A percentile compares a stretch with the other conserved stretches of the same genome.
Conservation (phyloP, 2,888 invertebrate species). For the Mayetiola destructor region DNA sequence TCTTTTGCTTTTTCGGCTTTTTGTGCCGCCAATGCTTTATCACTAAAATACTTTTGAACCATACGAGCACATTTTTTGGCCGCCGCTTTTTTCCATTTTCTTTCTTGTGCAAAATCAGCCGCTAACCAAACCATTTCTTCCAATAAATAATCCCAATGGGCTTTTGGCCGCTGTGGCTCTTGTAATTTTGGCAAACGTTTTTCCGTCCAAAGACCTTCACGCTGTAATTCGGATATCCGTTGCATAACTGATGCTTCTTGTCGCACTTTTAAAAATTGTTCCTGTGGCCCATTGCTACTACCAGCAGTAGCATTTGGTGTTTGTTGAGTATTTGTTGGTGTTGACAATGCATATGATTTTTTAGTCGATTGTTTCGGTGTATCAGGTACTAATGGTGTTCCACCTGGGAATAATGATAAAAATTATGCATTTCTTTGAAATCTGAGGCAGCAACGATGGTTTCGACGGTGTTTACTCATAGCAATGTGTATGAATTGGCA, state of each 20-base stretch:
- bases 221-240: slow-evolving; percentile 78
- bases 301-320: slow-evolving; percentile 16
- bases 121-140: slow-evolving; percentile 99
- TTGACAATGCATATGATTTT: slow-evolving; percentile 20
- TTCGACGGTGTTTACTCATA: too few species aligned
- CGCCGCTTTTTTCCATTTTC: slow-evolving; percentile 94
- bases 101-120: slow-evolving; percentile 92
- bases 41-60: slow-evolving; percentile 83
- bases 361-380: slow-evolving; percentile 20
- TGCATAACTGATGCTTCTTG: slow-evolving; percentile 90
- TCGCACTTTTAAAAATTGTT: slow-evolving; percentile 72
- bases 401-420: slow-evolving; percentile 32
- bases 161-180: slow-evolving; percentile 78
- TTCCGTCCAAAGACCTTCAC: slow-evolving; percentile 91
- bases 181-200: slow-evolving; percentile 80
- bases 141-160: slow-evolving; percentile 96
- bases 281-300: slow-evolving; percentile 35
- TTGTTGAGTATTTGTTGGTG: slow-evolving; percentile 16
- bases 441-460: too few species aligned
- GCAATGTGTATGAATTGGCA: too few species aligned
- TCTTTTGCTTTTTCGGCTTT: slow-evolving; percentile 87
- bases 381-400: slow-evolving; percentile 38
- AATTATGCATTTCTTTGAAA: neutral
- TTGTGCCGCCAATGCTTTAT: slow-evolving; percentile 76
- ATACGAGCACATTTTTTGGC: slow-evolving; percentile 84